Base-by-base conservation (phyloP, 2,797 vertebrate genomes). In the Rhinatrema bivittatum region DNA sequence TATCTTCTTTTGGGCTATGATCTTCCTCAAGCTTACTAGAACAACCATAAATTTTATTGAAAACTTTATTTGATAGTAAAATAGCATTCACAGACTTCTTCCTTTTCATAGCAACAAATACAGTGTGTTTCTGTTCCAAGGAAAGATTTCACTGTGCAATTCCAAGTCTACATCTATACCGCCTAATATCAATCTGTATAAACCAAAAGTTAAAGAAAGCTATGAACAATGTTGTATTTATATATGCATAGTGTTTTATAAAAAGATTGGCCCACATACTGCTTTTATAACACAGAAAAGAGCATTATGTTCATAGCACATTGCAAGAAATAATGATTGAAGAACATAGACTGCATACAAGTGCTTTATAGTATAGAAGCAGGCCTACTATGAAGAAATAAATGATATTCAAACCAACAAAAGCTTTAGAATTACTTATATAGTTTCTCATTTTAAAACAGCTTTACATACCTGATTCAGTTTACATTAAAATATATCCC, bases 231-330 rank as follows among this genome's bases (percentile, higher is more conserved):
- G 92, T 88, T 79, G 78, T 91, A 91, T 90, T 91, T 91, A 93
- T 93, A 92, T 94, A 97, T 98, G 96, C 94, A 98, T 97, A 97
- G 93, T 86, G 82, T 94, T 90, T 94, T 87, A 93, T 91, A 93
- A 89, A 91, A 82, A 83, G 79, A 90, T 89, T 89, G 89, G 89
- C 92, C 92, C 91, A 91, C 90, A 91, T 84, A 94, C 87, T 91
- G 87, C 81, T 93, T 90, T 84, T 88, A 91, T 84, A 81, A 91
- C 85, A 95, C 85, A 86, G 76, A 89, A 85, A 75, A 90, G 79
- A 89, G 85, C 83, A 82, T 88, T 82, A 85, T 87, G 87, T 85
- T 86, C 73, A 68, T 71, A 91, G 87, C 85, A 88, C 82, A 78
- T 81, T 78, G 88, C 84, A 86, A 89, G 85, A 91, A 88, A 84